Conservation (phyloP, 1,140 invertebrate species). For the Thaumetopoea pityocampa region DNA sequence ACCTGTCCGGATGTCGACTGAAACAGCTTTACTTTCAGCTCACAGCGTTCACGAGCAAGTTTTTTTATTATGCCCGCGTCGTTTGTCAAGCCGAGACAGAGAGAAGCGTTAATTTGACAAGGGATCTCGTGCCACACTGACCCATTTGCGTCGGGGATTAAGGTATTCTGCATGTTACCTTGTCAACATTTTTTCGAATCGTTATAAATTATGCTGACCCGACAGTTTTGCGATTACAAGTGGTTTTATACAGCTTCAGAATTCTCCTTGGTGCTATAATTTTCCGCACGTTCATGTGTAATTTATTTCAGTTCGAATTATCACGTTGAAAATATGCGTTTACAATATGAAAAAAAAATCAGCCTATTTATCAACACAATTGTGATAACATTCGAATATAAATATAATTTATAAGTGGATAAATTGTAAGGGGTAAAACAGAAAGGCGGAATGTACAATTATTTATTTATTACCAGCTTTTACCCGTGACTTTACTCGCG, state of each 20-base stretch:
- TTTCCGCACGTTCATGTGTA: no score
- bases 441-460: no score
- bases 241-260: neutral
- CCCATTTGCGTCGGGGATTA: slow-evolving; percentile 42
- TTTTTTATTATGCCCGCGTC: slow-evolving; percentile 54
- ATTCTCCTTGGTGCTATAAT: neutral
- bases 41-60: slow-evolving; percentile 34
- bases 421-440: no score
- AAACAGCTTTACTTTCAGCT: slow-evolving; percentile 27
- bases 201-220: slow-evolving; percentile 16
- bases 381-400: no score
- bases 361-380: no score
- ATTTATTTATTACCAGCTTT: no score
- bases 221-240: neutral
- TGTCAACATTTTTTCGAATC: slow-evolving; percentile 31
- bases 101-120: slow-evolving; percentile 63
- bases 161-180: slow-evolving; percentile 30
- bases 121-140: slow-evolving; percentile 46
- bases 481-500: no score
- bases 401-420: no score
- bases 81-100: slow-evolving; percentile 54
- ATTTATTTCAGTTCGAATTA: no score
- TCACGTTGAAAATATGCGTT: no score
- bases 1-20: slow-evolving; percentile 17
- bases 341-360: no score